Evolutionary conservation across 2,113 vertebrate genomes (phyloP).

Genomic region (Aphyosemion australe): DNA sequence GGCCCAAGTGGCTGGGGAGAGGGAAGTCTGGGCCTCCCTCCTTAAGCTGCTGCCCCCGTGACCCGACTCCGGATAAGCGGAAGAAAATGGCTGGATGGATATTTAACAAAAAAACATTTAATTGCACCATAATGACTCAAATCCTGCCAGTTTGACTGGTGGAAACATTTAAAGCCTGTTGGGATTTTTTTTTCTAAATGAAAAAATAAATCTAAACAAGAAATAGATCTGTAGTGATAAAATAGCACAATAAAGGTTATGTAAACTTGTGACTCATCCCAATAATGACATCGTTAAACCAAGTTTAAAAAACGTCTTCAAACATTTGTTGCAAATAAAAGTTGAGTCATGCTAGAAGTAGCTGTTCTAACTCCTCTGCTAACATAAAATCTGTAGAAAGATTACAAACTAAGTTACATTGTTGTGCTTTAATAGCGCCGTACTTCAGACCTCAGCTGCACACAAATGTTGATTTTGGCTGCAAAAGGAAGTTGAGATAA

Average conservation of each 20-base stretch:
- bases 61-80: too few relatives aligned
- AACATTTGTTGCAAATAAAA: background rate
- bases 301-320: too few relatives aligned
- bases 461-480: constrained; percentile 12
- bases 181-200: too few relatives aligned
- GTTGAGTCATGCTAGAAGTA: background rate
- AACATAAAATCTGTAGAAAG: background rate
- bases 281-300: background rate
- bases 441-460: background rate
- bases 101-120: background rate
- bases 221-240: background rate
- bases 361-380: background rate
- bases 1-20: too few relatives aligned
- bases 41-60: too few relatives aligned
- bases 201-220: background rate
- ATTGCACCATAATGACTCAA: background rate
- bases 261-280: background rate
- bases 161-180: background rate
- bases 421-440: too few relatives aligned
- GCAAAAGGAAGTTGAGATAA: constrained; percentile 19
- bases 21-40: too few relatives aligned
- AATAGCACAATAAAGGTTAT: background rate
- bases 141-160: background rate
- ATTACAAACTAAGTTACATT: background rate
- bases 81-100: too few relatives aligned